phyloP scores from a whole-genome alignment of 2,113 vertebrate genomes.

The Ibidorhyncha struthersii region DNA sequence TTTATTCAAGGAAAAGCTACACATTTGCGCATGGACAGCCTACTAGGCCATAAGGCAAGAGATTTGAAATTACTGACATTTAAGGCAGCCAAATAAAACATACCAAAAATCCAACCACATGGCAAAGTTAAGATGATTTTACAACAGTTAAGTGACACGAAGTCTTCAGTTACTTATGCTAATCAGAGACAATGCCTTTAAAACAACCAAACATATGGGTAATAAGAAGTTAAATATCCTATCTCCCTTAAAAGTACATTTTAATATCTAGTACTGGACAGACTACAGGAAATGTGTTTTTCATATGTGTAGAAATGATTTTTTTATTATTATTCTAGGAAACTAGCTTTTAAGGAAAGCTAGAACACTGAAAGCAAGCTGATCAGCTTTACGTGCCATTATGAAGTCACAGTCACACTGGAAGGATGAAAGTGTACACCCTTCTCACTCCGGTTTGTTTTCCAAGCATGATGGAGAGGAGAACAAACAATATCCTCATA shows the following conservation, averaged over 20 bases:
- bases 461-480: not conserved
- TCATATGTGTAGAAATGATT: not conserved
- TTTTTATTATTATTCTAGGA: not conserved
- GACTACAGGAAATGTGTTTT: not conserved
- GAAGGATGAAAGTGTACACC: not conserved
- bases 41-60: not conserved
- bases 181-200: not conserved
- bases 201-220: not conserved
- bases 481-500: not conserved
- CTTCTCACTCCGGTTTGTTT: not conserved
- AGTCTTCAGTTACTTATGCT: not conserved
- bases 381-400: not conserved
- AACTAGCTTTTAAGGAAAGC: not conserved
- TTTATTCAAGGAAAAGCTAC: not conserved
- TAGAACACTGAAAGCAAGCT: not conserved
- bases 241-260: not conserved
- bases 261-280: not conserved
- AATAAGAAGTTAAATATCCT: not conserved
- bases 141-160: not conserved
- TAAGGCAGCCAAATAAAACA: not conserved
- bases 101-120: not conserved
- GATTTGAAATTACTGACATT: not conserved
- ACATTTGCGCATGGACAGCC: not conserved
- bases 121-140: not conserved
- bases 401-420: not conserved